Evolutionary conservation across 1,140 invertebrate genomes (phyloP), one percentile per base, ranked within the genome.

Genomic region (Caerostris extrusa): DNA sequence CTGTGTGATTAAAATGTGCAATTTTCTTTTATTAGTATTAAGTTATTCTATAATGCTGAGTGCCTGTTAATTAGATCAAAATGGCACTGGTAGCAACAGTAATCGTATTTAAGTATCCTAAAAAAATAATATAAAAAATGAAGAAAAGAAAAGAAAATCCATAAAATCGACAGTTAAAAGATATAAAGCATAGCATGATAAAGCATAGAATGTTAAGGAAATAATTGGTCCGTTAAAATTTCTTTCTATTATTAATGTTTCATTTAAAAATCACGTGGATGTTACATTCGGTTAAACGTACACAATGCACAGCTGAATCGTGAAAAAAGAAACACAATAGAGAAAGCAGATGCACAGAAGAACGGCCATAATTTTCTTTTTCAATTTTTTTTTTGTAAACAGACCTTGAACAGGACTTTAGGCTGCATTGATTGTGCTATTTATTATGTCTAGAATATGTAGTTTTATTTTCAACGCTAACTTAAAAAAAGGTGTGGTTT

Each of bases 361-460:
- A 3, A 19, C 12, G 8, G 12, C 12, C 71, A 53, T 12, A 50
- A 77, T 50, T 53, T 77, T 71, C 3, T n/a, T n/a, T 53, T 14
- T 53, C 50, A 12, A 12, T n/a, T n/a, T n/a, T n/a, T n/a, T 10
- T 34, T 12, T 50, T 50, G 34, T 34, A 77, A 77, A 12, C 50
- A 77, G 71, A 77, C 71, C 71, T 77, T 77, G 71, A 77, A 77
- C 71, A 53, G 71, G 71, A 77, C 61, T 64, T 64, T 3, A 12
- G 14, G 61, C 61, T 64, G 14, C n/a, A 64, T 64, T 64, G 14
- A 64, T 7, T 64, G 61, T 64, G 14, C 61, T 17, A 64, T 34
- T 34, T 34, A 34, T 64, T 64, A 64, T n/a, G n/a, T 64, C 34
- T 34, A n/a, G n/a, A n/a, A 64, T 5, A 64, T 64, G 12, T 17